Evolutionary conservation across 2,113 vertebrate species (phyloP).

Genomic region (Leptobrachium ailaonicum): DNA sequence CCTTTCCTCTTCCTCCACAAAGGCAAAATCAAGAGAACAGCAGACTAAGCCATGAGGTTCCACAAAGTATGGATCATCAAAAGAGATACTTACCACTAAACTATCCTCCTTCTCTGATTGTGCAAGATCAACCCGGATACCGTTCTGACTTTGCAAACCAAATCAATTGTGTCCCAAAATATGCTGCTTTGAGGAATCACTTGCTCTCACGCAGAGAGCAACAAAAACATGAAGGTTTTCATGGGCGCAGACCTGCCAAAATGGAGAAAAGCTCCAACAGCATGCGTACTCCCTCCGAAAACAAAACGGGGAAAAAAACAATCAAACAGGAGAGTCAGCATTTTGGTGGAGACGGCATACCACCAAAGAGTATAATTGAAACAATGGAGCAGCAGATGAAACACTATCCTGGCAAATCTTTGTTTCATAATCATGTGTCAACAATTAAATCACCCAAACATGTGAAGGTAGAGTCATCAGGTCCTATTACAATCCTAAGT

Average conservation of each 20-base stretch:
- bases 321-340: slow-evolving; percentile 83
- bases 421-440: slow-evolving; percentile 85
- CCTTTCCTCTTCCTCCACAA: slow-evolving; percentile 50
- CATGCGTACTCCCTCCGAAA: slow-evolving; percentile 63
- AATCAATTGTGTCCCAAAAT: slow-evolving; percentile 75
- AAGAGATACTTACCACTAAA: slow-evolving; percentile 65
- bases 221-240: slow-evolving; percentile 67
- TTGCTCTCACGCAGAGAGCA: slow-evolving; percentile 86
- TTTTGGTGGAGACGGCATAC: slow-evolving; percentile 65
- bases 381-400: slow-evolving; percentile 92
- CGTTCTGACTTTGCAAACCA: slow-evolving; percentile 65
- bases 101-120: slow-evolving; percentile 66
- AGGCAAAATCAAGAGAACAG: slow-evolving; percentile 64
- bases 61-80: slow-evolving; percentile 55
- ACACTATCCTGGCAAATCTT: slow-evolving; percentile 84
- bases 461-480: slow-evolving; percentile 87
- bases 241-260: slow-evolving; percentile 73
- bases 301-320: slow-evolving; percentile 65
- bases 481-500: slow-evolving; percentile 79
- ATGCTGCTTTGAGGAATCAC: slow-evolving; percentile 85
- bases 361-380: slow-evolving; percentile 84
- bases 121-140: slow-evolving; percentile 62
- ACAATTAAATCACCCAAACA: slow-evolving; percentile 81
- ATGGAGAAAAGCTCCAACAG: slow-evolving; percentile 72
- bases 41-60: slow-evolving; percentile 57